These are phyloP conservation scores for Cataglyphis livida DNA, from an alignment of 2,888 invertebrate species.

Conservation along the genomic window DNA sequence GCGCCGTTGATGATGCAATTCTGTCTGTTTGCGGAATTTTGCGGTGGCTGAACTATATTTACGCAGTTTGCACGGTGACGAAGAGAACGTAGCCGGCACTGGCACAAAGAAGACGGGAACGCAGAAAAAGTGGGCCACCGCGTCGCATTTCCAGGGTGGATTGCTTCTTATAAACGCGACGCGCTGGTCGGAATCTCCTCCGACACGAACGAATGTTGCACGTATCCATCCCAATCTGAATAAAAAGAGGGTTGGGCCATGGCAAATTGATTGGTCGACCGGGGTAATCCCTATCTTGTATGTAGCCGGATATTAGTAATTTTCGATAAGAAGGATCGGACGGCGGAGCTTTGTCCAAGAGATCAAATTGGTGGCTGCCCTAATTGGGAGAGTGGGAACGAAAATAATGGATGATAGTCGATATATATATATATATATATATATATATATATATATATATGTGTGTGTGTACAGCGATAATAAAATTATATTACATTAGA, in stretches of 20 bases:
- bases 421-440: conserved; percentile 38
- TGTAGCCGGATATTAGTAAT: conserved; percentile 81
- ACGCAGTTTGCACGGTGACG: not conserved
- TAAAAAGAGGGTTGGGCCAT: conserved; percentile 59
- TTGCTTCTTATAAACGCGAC: conserved; percentile 30
- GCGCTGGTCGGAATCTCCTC: conserved; percentile 27
- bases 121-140: conserved; percentile 40
- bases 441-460: conserved; percentile 38
- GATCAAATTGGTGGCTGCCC: conserved; percentile 68
- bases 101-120: not conserved
- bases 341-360: conserved; percentile 62
- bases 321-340: conserved; percentile 72
- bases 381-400: conserved; percentile 60
- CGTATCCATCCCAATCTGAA: conserved; percentile 57
- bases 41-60: not conserved
- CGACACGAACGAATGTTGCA: conserved; percentile 45
- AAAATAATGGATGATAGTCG: conserved; percentile 43
- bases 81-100: conserved; percentile 24
- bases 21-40: not conserved
- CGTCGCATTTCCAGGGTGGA: conserved; percentile 42
- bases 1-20: not conserved
- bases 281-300: conserved; percentile 75
- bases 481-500: conserved; percentile 63
- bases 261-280: conserved; percentile 75
- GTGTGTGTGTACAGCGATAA: conserved; percentile 60